phyloP scores from a whole-genome alignment of 2,113 vertebrate species.

The Ameiurus melas region DNA sequence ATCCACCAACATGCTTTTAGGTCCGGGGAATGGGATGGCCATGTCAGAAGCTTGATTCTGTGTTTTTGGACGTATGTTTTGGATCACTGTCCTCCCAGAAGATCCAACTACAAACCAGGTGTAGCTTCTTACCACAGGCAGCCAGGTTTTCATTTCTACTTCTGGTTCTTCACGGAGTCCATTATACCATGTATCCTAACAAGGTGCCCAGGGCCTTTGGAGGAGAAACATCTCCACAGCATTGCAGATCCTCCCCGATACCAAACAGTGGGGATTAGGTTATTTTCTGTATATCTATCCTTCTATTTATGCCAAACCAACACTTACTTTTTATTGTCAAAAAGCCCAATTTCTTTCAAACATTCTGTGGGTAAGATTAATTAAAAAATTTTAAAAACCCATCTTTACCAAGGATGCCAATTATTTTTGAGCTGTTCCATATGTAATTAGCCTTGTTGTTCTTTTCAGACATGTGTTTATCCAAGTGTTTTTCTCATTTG shows the following conservation, averaged over 20 bases:
- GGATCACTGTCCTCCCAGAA: not conserved
- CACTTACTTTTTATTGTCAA: not conserved
- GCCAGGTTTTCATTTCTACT: not conserved
- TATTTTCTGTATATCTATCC: not conserved
- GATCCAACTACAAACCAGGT: not conserved
- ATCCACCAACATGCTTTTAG: not conserved
- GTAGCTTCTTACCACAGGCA: not conserved
- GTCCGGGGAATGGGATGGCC: not conserved
- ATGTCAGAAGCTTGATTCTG: too few species aligned
- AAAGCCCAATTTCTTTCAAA: not conserved
- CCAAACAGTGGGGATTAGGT: not conserved
- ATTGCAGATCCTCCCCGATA: too few species aligned
- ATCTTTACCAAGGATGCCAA: not conserved
- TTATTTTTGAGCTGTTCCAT: not conserved
- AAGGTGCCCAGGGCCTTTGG: not conserved
- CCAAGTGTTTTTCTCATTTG: conserved; percentile 14
- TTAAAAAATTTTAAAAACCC: not conserved
- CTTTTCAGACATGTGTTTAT: not conserved
- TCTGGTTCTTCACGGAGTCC: not conserved
- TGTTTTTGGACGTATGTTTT: not conserved
- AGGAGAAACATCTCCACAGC: not conserved
- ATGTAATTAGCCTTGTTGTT: not conserved
- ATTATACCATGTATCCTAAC: not conserved
- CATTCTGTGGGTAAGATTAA: not conserved
- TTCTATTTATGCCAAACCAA: not conserved